Percentiles rank a stretch among this genome's conserved stretches.
phyloP scores from a whole-genome alignment of 2,888 invertebrate genomes.

The Polia nebulosa region DNA sequence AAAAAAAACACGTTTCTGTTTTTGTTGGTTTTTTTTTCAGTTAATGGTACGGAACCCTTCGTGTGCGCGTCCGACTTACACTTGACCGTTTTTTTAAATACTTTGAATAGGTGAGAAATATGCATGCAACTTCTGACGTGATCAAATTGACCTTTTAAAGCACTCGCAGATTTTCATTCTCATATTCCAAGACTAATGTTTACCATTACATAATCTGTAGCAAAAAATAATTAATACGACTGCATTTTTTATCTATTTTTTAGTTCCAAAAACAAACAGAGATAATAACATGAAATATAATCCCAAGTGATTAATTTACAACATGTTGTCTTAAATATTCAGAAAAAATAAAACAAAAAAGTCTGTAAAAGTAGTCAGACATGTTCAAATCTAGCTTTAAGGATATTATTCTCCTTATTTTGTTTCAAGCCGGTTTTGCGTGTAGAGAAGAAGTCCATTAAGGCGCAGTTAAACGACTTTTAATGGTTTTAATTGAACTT shows the following conservation, averaged over 20 bases:
- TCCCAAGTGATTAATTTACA: slow-evolving; percentile 32
- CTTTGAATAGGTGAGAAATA: too few species aligned
- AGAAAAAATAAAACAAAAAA: slow-evolving; percentile 17
- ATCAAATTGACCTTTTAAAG: too few species aligned
- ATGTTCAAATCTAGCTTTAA: slow-evolving; percentile 17
- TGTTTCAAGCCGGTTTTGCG: slow-evolving; percentile 9
- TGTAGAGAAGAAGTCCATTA: too few species aligned
- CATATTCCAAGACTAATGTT: background rate
- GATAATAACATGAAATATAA: slow-evolving; percentile 22
- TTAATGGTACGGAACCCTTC: too few species aligned
- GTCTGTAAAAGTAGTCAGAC: slow-evolving; percentile 55
- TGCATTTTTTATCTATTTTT: background rate
- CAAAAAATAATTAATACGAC: background rate
- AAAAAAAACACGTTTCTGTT: too few species aligned
- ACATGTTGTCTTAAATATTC: slow-evolving; percentile 1
- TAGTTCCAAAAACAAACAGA: background rate
- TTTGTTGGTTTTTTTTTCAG: too few species aligned
- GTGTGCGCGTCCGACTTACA: too few species aligned
- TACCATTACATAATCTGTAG: background rate
- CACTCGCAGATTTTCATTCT: background rate
- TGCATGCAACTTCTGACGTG: too few species aligned
- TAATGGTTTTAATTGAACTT: too few species aligned
- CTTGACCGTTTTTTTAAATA: too few species aligned
- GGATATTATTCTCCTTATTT: slow-evolving; percentile 33
- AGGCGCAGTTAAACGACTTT: too few species aligned